These are phyloP conservation scores for Meloidogyne exigua DNA, from an alignment of 1,140 invertebrate species.

Conservation along the genomic window DNA sequence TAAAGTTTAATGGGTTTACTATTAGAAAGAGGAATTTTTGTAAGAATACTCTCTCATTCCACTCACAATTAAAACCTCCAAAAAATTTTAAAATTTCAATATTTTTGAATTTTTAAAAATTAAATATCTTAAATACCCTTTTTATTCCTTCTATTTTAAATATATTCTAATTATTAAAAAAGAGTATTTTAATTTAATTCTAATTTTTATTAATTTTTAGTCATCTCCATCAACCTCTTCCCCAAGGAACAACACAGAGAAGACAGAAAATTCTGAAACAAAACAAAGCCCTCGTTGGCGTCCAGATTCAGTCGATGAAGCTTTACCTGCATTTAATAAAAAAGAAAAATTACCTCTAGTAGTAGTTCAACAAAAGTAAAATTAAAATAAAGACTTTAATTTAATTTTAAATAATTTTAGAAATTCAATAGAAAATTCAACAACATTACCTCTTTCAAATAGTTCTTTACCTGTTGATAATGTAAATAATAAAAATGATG, in stretches of 20 bases:
- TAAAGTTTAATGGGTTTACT: no score
- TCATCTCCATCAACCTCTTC: conserved; percentile 3
- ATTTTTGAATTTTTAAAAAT: neutral
- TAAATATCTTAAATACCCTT: no score
- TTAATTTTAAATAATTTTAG: no score
- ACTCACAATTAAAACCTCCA: no score
- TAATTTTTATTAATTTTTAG: neutral
- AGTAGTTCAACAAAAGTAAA: neutral
- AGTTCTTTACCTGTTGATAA: neutral
- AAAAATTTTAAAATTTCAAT: no score
- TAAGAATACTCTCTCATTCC: no score
- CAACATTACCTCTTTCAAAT: neutral
- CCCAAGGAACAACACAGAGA: neutral
- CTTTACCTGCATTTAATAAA: conserved; percentile 10
- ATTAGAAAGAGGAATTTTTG: no score
- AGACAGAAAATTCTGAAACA: conserved; percentile 4
- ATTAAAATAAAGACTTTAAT: no score
- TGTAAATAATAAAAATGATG: no score
- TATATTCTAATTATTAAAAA: no score
- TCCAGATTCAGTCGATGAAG: conserved; percentile 24
- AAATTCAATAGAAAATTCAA: neutral
- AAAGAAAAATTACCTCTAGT: neutral
- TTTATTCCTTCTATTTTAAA: no score
- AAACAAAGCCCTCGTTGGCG: conserved; percentile 29
- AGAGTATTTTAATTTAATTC: no score